Evolutionary conservation across 2,888 invertebrate genomes (phyloP), one percentile per base, ranked within the genome.

Genomic region (Chrysodeixis includens): DNA sequence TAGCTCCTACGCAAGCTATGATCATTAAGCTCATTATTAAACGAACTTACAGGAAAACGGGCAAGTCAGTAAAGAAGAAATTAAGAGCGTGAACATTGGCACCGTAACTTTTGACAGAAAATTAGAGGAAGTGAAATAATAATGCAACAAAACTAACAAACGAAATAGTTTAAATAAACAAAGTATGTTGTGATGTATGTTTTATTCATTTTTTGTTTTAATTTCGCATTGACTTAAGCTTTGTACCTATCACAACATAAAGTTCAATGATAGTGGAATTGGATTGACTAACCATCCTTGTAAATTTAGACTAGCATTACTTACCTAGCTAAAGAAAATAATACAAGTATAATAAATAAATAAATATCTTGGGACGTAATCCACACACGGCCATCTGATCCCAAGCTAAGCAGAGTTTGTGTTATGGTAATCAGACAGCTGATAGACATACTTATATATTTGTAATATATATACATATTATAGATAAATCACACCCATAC

Each of bases 51-150:
- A 93, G 93, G 93, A 92, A 82, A 89, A 83, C 60, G 84, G 85
- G 62, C 88, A 90, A 81, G 84, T 84, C 62, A 92, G 91, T 73
- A 93, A 93, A 86, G 94, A 94, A 71, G 93, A 94, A 87, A 92
- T 93, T 77, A 94, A 93, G 85, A 93, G 90, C 74, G 93, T 92
- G 59, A 93, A 93, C 80, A 94, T 94, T 65, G 95, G 94, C 71
- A 94, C 95, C 30, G 88, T 92, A 67, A 93, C 93, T 46, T 93
- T 90, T 75, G 93, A 94, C 78, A 90, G 93, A 82, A 93, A 93
- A 88, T 88, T 92, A 69, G 94, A 94, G 86, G 93, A 93, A 91
- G 93, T 94, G 59, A 93, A 92, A 84, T 91, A 83, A 86, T 67
- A 62, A 62, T 66, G 55, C 53, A 56, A 61, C 66, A 62, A 72